These are phyloP conservation scores for Acromyrmex echinatior DNA, from an alignment of 1,140 invertebrate genomes.

Conservation along the genomic window DNA sequence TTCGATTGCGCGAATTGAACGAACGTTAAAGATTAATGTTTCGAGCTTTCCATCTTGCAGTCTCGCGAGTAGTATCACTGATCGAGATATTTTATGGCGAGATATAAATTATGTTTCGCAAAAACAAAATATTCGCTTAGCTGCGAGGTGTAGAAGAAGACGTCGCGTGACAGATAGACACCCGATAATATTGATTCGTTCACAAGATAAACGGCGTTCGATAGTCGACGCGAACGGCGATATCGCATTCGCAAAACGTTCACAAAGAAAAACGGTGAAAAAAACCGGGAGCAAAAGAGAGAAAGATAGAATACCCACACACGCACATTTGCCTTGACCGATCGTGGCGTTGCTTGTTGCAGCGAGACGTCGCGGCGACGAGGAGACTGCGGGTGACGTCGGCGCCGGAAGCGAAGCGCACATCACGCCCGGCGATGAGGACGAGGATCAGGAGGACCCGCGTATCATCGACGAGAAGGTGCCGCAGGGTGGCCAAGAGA, in stretches of 20 bases:
- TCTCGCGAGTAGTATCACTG: not conserved
- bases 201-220: slow-evolving; percentile 29
- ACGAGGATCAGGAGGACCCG: slow-evolving; percentile 84
- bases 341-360: slow-evolving; percentile 87
- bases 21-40: slow-evolving; percentile 6
- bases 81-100: slow-evolving; percentile 6
- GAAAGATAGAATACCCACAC: slow-evolving; percentile 68
- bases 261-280: not conserved
- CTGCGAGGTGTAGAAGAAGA: not conserved
- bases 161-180: not conserved
- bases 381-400: slow-evolving; percentile 85
- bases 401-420: slow-evolving; percentile 86
- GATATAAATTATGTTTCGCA: not conserved
- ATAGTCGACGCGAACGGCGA: slow-evolving; percentile 30
- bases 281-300: slow-evolving; percentile 35
- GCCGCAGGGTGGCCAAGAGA: slow-evolving; percentile 85
- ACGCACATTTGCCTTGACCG: slow-evolving; percentile 85
- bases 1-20: not conserved
- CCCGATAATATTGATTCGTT: slow-evolving; percentile 28
- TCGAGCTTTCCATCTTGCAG: not conserved
- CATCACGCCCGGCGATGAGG: slow-evolving; percentile 85
- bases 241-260: slow-evolving; percentile 1
- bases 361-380: slow-evolving; percentile 86
- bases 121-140: not conserved
- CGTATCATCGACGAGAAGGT: slow-evolving; percentile 85